Evolutionary conservation across 2,113 vertebrate genomes (phyloP), one percentile per base, ranked within the genome.

Genomic region (Oxygymnocypris stewartii): DNA sequence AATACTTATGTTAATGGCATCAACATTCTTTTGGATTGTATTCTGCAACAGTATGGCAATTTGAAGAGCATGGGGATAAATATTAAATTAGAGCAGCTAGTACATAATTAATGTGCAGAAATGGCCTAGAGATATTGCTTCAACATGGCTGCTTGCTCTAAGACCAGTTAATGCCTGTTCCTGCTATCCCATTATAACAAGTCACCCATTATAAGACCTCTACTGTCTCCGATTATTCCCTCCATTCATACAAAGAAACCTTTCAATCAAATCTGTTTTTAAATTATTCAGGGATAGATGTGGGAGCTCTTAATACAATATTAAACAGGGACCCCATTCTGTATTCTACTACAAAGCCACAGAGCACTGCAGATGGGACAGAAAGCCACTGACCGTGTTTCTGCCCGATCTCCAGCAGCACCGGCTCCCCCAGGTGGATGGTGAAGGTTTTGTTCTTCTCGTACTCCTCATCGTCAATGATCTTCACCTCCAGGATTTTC

Each of bases 401-500:
- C 90, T 94, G 93, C 74, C 95, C 94, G 44, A 95, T 94, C 65
- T 96, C 95, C 88, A 96, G 91, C 87, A 96, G 91, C 14, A 95
- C 90, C 0, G 96, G 96, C 37, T 95, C 95, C 40, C 95, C 96
- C 90, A 96, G 82, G 35, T 95, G 92, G 40, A 96, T 92, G 1
- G 92, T 93, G 90, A 96, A 96, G 12, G 92, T 96, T 92, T 96
- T 96, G 88, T 96, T 96, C 90, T 96, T 96, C 90, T 96, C 96
- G 1, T 96, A 96, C 87, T 96, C 96, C 87, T 96, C 96, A 7
- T 96, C 96, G 4, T 96, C 95, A 14, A 96, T 96, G 83, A 96
- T 93, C 90, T 96, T 95, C 84, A 96, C 95, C 51, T 96, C 95
- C 77, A 96, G 88, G 86, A 95, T 86, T 91, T 95, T 96, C 94